A percentile compares a stretch with the other conserved stretches of the same genome.
Evolutionary conservation across 2,113 vertebrate genomes (phyloP).

Genomic region (Platysteira castanea): DNA sequence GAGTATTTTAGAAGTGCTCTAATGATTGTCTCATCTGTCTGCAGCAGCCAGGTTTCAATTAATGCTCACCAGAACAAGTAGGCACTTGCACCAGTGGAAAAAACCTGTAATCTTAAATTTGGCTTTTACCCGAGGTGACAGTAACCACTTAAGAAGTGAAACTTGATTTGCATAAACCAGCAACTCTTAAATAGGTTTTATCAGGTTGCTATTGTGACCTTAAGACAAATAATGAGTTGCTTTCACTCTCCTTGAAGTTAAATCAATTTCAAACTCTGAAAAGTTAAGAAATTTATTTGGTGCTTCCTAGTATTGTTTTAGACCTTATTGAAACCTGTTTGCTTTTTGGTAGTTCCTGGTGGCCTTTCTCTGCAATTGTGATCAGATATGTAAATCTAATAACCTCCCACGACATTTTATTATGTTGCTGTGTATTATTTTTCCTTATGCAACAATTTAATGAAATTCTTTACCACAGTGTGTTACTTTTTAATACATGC

Average conservation of each 20-base stretch:
- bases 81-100: background rate
- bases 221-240: background rate
- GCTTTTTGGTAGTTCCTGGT: background rate
- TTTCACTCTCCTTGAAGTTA: background rate
- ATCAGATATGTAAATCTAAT: background rate
- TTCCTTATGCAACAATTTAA: background rate
- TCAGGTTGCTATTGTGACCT: background rate
- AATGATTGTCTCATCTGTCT: background rate
- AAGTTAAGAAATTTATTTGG: background rate
- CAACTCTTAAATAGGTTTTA: background rate
- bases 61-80: background rate
- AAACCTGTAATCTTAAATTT: background rate
- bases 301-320: background rate
- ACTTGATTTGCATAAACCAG: background rate
- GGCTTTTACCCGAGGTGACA: background rate
- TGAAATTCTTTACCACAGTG: background rate
- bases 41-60: background rate
- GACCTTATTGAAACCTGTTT: background rate
- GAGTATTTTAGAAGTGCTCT: background rate
- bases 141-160: background rate
- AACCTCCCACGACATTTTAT: background rate
- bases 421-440: background rate
- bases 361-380: background rate
- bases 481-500: background rate
- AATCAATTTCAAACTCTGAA: background rate